A percentile compares a stretch with the other conserved stretches of the same genome.
Evolutionary conservation across 2,797 vertebrate genomes (phyloP).

Genomic region (Potorous gilbertii): DNA sequence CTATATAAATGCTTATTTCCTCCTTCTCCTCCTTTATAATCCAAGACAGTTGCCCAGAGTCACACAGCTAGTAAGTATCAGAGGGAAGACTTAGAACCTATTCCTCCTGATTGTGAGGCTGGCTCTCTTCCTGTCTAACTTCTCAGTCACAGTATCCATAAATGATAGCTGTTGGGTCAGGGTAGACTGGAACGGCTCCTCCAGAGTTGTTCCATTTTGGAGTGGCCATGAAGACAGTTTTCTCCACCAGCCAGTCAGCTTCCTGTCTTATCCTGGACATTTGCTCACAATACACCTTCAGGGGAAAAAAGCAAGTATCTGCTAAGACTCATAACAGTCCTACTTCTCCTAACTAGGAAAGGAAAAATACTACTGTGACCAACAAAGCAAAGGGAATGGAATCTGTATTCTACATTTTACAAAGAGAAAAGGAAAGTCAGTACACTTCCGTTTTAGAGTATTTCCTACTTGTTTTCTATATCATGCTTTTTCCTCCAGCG

Average conservation of each 20-base stretch:
- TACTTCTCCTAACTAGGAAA: neutral
- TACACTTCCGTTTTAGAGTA: neutral
- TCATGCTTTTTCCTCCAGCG: neutral
- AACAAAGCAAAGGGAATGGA: neutral
- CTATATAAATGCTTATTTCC: neutral
- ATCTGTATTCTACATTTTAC: neutral
- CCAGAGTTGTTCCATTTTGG: neutral
- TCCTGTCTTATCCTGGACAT: neutral
- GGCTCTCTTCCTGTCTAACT: neutral
- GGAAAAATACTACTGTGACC: neutral
- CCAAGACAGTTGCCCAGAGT: neutral
- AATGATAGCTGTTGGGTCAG: neutral
- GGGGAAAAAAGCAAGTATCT: neutral
- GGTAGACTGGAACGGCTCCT: neutral
- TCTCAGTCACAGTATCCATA: neutral
- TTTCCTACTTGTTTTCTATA: neutral
- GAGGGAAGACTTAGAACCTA: neutral
- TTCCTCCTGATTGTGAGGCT: neutral
- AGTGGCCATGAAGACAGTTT: neutral
- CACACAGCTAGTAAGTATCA: neutral
- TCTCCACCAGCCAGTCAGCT: neutral
- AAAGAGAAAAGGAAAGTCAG: neutral
- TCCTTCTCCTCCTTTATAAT: neutral
- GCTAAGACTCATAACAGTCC: neutral
- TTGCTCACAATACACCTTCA: neutral